Conservation (phyloP, 2,113 vertebrate genomes). For the Nesoenas mayeri region DNA sequence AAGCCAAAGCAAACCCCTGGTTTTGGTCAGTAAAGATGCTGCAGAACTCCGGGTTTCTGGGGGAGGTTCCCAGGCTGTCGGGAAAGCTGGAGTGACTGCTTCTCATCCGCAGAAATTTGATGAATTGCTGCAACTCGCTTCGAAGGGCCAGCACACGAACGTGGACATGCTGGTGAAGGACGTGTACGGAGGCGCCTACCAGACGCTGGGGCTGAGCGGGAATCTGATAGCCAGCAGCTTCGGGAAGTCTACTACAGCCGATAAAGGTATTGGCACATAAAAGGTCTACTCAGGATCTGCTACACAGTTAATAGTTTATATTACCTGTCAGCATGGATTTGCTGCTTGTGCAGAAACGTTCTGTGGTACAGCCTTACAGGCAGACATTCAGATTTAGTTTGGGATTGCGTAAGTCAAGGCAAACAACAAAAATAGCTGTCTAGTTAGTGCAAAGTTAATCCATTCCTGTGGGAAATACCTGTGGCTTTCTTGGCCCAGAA, state of each 20-base stretch:
- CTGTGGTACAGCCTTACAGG: neutral
- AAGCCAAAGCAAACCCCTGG: neutral
- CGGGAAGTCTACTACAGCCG: conserved; percentile 91
- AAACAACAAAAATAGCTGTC: neutral
- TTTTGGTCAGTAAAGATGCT: neutral
- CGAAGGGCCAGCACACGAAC: conserved; percentile 90
- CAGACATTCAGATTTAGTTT: neutral
- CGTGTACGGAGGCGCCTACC: conserved; percentile 93
- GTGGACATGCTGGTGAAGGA: conserved; percentile 99
- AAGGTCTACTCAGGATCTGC: neutral
- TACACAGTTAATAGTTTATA: neutral
- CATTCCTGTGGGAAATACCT: neutral
- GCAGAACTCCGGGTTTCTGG: neutral
- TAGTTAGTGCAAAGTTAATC: neutral
- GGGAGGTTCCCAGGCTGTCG: neutral
- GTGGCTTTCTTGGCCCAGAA: neutral
- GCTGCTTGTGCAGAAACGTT: neutral
- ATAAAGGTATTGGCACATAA: conserved; percentile 80
- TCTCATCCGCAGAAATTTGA: conserved; percentile 87
- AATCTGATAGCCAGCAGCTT: conserved; percentile 98
- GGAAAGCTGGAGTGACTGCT: neutral
- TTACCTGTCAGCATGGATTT: neutral
- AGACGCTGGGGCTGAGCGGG: conserved; percentile 90
- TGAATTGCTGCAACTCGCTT: conserved; percentile 93
- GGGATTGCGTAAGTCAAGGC: neutral